Conservation (phyloP, 2,113 vertebrate species). For the Kryptolebias marmoratus region DNA sequence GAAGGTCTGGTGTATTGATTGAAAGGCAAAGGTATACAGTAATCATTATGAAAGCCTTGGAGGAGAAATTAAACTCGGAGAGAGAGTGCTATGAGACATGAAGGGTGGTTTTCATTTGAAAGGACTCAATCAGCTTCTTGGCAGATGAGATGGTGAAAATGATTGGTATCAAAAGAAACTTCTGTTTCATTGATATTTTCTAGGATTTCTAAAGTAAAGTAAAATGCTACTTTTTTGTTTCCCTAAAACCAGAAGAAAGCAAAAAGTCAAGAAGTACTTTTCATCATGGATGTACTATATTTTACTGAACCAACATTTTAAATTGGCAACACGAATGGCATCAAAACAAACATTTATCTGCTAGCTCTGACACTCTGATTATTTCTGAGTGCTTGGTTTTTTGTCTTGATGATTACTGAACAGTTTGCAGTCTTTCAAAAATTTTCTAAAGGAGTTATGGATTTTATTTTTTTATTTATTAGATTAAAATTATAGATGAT, state of each 20-base stretch:
- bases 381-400: neutral
- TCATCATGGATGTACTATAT: neutral
- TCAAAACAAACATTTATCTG: neutral
- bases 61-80: conserved; percentile 53
- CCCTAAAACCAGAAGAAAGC: neutral
- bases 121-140: conserved; percentile 53
- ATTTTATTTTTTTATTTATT: neutral
- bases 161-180: conserved; percentile 51
- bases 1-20: conserved; percentile 52
- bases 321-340: neutral
- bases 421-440: neutral
- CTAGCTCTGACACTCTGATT: neutral
- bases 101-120: conserved; percentile 55
- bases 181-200: conserved; percentile 25
- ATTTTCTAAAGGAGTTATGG: neutral
- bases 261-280: neutral
- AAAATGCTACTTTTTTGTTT: neutral
- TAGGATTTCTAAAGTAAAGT: conserved; percentile 4
- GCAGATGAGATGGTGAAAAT: conserved; percentile 42
- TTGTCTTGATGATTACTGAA: neutral
- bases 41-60: conserved; percentile 66
- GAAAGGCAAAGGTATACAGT: conserved; percentile 57
- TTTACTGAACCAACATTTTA: neutral
- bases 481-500: neutral
- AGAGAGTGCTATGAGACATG: conserved; percentile 32